Evolutionary conservation across 2,888 invertebrate genomes (phyloP).

Genomic region (Cantharis nigra): DNA sequence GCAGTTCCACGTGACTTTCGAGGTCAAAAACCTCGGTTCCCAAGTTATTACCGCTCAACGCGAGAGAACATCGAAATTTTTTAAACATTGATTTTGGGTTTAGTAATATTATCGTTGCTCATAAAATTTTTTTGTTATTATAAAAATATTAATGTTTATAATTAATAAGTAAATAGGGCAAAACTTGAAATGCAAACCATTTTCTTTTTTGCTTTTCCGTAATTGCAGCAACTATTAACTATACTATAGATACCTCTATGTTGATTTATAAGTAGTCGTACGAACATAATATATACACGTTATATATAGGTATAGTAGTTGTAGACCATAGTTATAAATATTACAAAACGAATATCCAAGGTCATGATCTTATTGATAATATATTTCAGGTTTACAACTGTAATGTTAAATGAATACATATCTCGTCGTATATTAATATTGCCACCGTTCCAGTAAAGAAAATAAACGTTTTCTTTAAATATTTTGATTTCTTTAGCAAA

Average conservation of each 20-base stretch:
- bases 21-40: neutral
- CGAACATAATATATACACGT: neutral
- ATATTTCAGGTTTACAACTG: neutral
- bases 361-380: neutral
- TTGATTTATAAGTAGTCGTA: neutral
- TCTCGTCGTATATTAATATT: neutral
- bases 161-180: neutral
- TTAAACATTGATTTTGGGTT: neutral
- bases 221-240: neutral
- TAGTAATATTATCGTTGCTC: no score
- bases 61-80: neutral
- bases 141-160: neutral
- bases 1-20: neutral
- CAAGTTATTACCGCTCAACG: neutral
- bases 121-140: neutral
- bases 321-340: neutral
- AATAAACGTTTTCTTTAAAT: neutral
- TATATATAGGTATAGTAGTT: neutral
- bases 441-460: neutral
- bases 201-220: neutral
- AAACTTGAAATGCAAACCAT: neutral
- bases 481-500: neutral
- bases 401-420: neutral
- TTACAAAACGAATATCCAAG: neutral
- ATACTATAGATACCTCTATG: neutral